Evolutionary conservation across 2,113 vertebrate species (phyloP).

Genomic region (Procavia capensis): DNA sequence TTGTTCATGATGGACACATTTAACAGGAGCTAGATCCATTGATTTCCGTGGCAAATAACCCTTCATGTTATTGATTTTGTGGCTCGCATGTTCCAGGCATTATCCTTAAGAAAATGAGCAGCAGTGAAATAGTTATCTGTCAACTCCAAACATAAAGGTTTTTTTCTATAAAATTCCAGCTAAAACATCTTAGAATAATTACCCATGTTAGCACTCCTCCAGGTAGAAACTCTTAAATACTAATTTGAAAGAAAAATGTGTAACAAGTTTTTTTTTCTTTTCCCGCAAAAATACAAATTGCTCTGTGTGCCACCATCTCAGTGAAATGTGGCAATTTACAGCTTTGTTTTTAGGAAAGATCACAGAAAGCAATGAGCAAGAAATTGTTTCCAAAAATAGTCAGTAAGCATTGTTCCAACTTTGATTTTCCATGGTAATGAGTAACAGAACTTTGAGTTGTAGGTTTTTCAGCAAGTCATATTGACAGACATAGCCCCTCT

Average conservation of each 20-base stretch:
- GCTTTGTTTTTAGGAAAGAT: conserved; percentile 79
- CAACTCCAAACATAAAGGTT: conserved; percentile 41
- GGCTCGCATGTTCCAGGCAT: conserved; percentile 9
- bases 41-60: conserved; percentile 67
- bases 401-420: conserved; percentile 75
- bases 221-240: conserved; percentile 75
- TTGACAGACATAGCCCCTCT: conserved; percentile 66
- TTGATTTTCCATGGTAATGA: conserved; percentile 84
- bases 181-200: conserved; percentile 78
- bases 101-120: conserved; percentile 76
- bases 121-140: conserved; percentile 71
- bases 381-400: conserved; percentile 79
- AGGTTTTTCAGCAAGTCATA: conserved; percentile 72
- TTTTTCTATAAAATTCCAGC: conserved; percentile 48
- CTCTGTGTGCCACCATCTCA: conserved; percentile 54
- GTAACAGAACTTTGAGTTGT: conserved; percentile 84
- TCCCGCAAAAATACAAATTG: conserved; percentile 77
- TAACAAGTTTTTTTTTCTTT: conserved; percentile 66
- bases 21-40: conserved; percentile 34
- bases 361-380: conserved; percentile 70
- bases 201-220: conserved; percentile 72
- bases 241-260: conserved; percentile 80
- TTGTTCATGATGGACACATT: conserved; percentile 9
- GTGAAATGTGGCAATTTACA: conserved; percentile 76
- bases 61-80: conserved; percentile 62